These are phyloP conservation scores for Syngnathoides biaculeatus DNA, from an alignment of 2,113 vertebrate species.

Conservation along the genomic window DNA sequence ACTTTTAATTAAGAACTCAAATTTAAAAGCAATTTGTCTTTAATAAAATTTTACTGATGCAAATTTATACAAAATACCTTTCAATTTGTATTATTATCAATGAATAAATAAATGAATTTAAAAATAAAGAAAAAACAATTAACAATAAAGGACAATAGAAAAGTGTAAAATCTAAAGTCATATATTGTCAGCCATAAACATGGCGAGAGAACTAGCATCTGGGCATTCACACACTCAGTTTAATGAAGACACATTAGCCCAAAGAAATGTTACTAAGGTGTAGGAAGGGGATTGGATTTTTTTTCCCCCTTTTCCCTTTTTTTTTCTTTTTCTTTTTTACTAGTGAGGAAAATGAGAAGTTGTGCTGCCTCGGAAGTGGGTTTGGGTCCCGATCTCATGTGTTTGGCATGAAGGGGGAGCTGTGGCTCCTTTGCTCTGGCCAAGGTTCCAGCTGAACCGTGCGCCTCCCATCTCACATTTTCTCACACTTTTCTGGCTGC, in stretches of 20 bases:
- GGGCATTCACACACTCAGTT: constrained; percentile 16
- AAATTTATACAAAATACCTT: not conserved
- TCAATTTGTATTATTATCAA: not conserved
- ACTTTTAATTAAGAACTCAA: not conserved
- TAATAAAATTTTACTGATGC: not conserved
- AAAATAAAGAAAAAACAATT: constrained; percentile 4
- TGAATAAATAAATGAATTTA: too few relatives aligned
- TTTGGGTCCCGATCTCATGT: constrained; percentile 70
- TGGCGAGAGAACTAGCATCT: constrained; percentile 34
- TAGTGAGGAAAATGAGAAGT: constrained; percentile 28
- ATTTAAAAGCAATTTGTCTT: not conserved
- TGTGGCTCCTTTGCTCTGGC: constrained; percentile 84
- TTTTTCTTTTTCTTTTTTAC: not conserved
- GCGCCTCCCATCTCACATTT: constrained; percentile 58
- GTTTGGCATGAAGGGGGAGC: constrained; percentile 95
- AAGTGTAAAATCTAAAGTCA: constrained; percentile 10
- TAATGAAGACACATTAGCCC: constrained; percentile 61
- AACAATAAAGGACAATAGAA: constrained; percentile 3
- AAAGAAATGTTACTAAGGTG: constrained; percentile 41
- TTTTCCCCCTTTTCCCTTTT: not conserved
- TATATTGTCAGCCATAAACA: constrained; percentile 16
- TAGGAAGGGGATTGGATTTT: constrained; percentile 19
- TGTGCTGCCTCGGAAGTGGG: constrained; percentile 27
- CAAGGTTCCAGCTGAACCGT: constrained; percentile 68
- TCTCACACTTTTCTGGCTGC: constrained; percentile 72